Evolutionary conservation across 2,797 vertebrate genomes (phyloP).

Genomic region (Iguana delicatissima): DNA sequence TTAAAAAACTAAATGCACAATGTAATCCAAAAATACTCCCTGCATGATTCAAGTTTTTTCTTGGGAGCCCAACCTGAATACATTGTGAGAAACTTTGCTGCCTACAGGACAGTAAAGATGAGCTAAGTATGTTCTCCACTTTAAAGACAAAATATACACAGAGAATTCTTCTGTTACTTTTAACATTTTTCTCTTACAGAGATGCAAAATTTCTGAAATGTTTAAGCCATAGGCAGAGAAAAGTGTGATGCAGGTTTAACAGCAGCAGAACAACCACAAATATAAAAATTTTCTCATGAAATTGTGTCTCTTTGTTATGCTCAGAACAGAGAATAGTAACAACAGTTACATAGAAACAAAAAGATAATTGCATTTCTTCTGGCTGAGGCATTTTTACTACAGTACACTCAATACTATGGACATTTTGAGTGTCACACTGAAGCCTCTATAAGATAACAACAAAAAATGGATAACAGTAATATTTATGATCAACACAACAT

Average conservation of each 20-base stretch:
- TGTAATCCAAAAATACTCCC: background rate
- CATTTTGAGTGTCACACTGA: background rate
- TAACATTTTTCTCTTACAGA: background rate
- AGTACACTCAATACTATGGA: background rate
- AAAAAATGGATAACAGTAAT: background rate
- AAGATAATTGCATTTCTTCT: conserved; percentile 24
- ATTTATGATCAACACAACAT: background rate
- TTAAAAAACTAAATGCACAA: background rate
- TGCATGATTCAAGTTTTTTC: background rate
- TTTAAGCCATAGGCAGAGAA: background rate
- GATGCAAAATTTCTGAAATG: background rate
- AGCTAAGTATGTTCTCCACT: background rate
- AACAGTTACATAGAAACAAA: conserved; percentile 6
- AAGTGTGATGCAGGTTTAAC: background rate
- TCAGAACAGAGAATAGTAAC: conserved; percentile 1
- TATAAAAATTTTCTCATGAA: conserved; percentile 7
- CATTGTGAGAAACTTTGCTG: background rate
- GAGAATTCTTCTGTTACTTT: background rate
- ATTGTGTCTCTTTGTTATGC: conserved; percentile 33
- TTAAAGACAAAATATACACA: background rate
- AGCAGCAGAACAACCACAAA: no score
- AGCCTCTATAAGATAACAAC: background rate
- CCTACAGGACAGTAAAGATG: background rate
- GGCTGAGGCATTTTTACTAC: background rate
- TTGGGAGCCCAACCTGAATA: background rate